Conservation (phyloP, 23 tunicate species). For the Ciona savignyi region DNA sequence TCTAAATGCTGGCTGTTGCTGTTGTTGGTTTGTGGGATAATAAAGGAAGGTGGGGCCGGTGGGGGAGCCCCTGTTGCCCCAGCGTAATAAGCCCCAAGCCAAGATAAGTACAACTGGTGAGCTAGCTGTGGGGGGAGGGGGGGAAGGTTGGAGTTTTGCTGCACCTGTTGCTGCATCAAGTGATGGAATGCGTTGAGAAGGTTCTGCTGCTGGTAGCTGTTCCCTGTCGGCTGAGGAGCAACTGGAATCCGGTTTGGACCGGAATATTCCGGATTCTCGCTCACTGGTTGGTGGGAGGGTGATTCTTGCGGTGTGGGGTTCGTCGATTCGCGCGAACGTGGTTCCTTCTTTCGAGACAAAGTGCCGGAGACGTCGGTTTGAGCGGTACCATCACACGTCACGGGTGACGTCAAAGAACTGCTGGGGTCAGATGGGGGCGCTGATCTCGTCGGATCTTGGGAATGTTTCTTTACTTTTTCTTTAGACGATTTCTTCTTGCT, state of each 20-base stretch:
- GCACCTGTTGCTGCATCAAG: constrained; percentile 15
- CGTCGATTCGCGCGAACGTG: background rate
- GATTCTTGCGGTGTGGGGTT: constrained; percentile 3
- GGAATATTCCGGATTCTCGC: background rate
- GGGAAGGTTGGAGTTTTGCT: constrained; percentile 19
- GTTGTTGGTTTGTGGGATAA: constrained; percentile 19
- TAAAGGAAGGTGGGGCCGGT: constrained; percentile 72
- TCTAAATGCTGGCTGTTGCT: background rate
- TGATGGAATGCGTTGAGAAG: constrained; percentile 51
- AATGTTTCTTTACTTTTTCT: constrained; percentile 11
- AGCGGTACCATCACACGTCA: constrained; percentile 33
- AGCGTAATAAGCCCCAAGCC: constrained; percentile 77
- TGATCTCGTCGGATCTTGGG: background rate
- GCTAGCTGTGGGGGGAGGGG: constrained; percentile 53
- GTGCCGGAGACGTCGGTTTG: constrained; percentile 66
- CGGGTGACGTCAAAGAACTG: background rate
- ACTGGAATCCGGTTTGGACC: background rate
- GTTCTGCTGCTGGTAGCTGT: constrained; percentile 5
- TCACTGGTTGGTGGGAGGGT: background rate
- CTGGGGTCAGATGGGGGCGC: background rate
- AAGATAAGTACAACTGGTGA: constrained; percentile 66
- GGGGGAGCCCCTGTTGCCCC: constrained; percentile 89
- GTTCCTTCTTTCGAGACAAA: constrained; percentile 13
- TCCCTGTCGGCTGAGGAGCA: constrained; percentile 16
- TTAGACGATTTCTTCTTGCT: background rate